Base-by-base conservation (phyloP, 2,113 vertebrate species). In the Microcebus tavaratra region DNA sequence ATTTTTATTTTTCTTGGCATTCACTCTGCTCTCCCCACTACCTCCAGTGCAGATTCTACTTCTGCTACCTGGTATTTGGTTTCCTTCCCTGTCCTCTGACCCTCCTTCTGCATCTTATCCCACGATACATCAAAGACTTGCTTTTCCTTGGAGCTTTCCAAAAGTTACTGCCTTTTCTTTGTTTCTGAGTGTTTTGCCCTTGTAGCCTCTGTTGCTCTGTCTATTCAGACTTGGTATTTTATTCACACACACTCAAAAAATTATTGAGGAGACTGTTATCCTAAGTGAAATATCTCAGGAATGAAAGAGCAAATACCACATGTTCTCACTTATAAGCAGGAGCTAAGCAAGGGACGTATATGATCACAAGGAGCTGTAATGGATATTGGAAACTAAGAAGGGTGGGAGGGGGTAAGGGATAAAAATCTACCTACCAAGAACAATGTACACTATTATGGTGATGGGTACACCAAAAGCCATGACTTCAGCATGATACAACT, bases 1-100 rank as follows among this genome's bases (percentile, higher is more conserved):
- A 94, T 76, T 73, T 83, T 82, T 25, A 36, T 55, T 90, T 93
- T 53, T 57, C 50, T 89, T 83, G 88, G 68, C 79, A 50, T 67
- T 23, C 15, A 55, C 25, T 80, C 68, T 81, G 31, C 65, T 94
- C 48, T 82, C 65, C 42, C 50, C 42, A 48, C 48, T 42, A 18
- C 23, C 55, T 88, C 72, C 42, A 53, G 29, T 29, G 85, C 63
- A 81, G 89, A 84, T 34, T 79, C 84, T 75, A 48, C 68, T 83
- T 53, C 72, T 29, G 29, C 57, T 36, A 34, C 39, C 88, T 31
- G 20, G 27, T 80, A 18, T 29, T 39, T 67, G 42, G 8, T 88
- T 90, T 85, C 84, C 63, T 72, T 86, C 50, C n/a, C 27, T n/a
- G 63, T 65, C 86, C 63, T 48, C 76, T 67, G 53, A 4, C 34